Base-by-base conservation (phyloP, 2,888 invertebrate genomes). In the Drosophila nr. perissopoda region DNA sequence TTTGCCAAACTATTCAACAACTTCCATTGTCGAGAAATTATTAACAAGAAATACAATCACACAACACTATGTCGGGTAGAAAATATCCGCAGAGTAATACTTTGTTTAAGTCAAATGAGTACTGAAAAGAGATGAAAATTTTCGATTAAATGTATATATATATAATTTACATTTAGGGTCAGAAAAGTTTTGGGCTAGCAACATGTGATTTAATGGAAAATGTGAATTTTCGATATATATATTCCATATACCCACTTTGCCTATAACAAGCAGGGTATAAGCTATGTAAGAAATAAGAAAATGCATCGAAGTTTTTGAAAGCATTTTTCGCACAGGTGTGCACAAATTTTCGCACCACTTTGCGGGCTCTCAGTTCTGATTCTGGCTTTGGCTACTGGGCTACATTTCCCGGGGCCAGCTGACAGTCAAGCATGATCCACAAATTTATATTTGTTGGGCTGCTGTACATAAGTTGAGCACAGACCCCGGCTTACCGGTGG, bases 301-400 rank as follows among this genome's bases (percentile, higher is more conserved):
- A 82, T 76, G 79, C 82, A 84, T 72, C 57, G 71, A 85, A 85
- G 85, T 85, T 85, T 87, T 77, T 84, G 85, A 85, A 85, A 88
- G 88, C 82, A 84, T 81, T 85, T 84, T 87, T 84, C 76, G 82
- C 84, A 77, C 85, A 85, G 85, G 85, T 85, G 85, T 84, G 83
- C 83, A 79, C 71, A 79, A 81, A 79, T 79, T 75, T 84, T 87
- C 80, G 81, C 84, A 87, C 82, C 86, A 87, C 78, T 84, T 80
- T 78, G 71, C 62, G 54, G 60, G 57, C 62, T 52, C 56, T 58
- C 65, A 59, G 67, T 53, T 62, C 33, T 57, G 40, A 18, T n/a
- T 34, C 27, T 38, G 34, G 36, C 13, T 38, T 56, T 27, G 49
- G 29, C 51, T 46, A 60, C 31, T 63, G 63, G 53, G 54, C 66